Percentiles rank a stretch among this genome's conserved stretches.
Conservation (phyloP, 2,113 vertebrate species). For the Phasianus colchicus region DNA sequence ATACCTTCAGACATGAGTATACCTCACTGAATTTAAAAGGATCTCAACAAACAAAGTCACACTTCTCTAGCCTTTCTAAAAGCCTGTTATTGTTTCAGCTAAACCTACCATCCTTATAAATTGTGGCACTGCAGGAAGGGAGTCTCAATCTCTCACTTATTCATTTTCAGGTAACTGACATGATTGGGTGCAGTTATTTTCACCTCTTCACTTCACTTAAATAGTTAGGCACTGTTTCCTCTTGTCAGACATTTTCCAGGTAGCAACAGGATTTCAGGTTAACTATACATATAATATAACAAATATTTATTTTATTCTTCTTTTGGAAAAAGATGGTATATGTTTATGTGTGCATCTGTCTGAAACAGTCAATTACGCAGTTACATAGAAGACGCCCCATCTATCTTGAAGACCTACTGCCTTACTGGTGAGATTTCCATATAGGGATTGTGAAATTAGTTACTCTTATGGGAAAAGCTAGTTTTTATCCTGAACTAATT, state of each 20-base stretch:
- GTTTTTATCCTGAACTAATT: background rate
- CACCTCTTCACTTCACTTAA: background rate
- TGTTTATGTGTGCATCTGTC: background rate
- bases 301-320: background rate
- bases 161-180: background rate
- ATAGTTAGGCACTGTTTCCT: background rate
- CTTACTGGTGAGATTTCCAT: background rate
- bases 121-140: background rate
- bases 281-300: too few species aligned
- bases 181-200: background rate
- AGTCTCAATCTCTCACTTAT: background rate
- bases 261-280: background rate
- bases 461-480: background rate
- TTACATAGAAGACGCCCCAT: background rate
- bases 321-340: background rate
- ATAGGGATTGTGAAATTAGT: background rate
- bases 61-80: background rate
- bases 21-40: conserved; percentile 1
- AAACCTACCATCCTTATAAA: background rate
- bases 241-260: background rate
- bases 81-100: background rate
- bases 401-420: background rate
- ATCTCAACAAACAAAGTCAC: conserved; percentile 1
- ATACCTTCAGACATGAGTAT: conserved; percentile 13
- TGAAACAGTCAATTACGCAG: background rate